These are phyloP conservation scores for Thereva unica DNA, from an alignment of 2,888 invertebrate species.

Conservation along the genomic window DNA sequence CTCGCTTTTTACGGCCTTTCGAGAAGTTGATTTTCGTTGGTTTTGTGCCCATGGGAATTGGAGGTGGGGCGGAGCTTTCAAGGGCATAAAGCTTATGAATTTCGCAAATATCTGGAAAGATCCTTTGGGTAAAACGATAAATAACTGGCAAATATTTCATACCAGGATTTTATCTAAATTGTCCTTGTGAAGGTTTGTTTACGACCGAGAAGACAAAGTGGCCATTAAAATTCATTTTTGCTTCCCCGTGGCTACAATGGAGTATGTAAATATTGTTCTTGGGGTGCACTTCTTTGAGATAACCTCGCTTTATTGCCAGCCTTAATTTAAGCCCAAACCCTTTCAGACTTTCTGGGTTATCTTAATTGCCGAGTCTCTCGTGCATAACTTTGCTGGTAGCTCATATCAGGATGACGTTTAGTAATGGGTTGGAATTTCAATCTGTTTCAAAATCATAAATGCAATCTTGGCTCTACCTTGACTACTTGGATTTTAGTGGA, in stretches of 20 bases:
- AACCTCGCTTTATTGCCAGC: slow-evolving; percentile 36
- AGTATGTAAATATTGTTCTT: slow-evolving; percentile 36
- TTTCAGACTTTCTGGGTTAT: slow-evolving; percentile 34
- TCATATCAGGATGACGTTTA: no score
- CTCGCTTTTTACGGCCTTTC: not conserved
- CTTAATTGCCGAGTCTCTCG: slow-evolving; percentile 34
- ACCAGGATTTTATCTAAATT: slow-evolving; percentile 41
- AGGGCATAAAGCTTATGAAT: slow-evolving; percentile 21
- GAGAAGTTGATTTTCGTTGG: no score
- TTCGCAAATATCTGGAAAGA: slow-evolving; percentile 12
- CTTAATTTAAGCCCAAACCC: slow-evolving; percentile 33
- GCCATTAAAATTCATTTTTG: slow-evolving; percentile 43
- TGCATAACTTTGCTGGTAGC: no score
- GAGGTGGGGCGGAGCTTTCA: not conserved
- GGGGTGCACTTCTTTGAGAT: slow-evolving; percentile 38
- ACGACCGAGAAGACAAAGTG: slow-evolving; percentile 41
- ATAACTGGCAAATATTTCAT: slow-evolving; percentile 39
- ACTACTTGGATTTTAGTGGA: no score
- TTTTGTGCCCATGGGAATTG: not conserved
- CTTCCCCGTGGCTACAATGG: slow-evolving; percentile 24
- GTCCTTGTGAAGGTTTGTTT: slow-evolving; percentile 41
- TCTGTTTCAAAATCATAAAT: no score
- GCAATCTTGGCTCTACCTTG: no score
- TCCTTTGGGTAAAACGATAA: slow-evolving; percentile 34
- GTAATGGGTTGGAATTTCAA: no score